Evolutionary conservation across 2,888 invertebrate genomes (phyloP).

Genomic region (Apotomis capreana): DNA sequence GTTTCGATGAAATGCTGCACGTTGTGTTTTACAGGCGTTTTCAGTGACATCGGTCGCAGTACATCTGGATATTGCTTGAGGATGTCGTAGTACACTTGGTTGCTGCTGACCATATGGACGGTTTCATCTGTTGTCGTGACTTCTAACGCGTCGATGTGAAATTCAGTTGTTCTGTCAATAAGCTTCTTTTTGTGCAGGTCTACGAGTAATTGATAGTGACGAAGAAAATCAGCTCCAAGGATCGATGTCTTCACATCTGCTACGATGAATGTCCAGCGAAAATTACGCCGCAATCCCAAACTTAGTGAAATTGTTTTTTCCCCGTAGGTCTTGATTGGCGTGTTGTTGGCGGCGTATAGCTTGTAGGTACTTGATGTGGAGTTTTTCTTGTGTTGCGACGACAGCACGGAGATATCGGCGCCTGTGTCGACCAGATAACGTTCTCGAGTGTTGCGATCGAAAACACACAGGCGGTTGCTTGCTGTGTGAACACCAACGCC

Average conservation of each 20-base stretch:
- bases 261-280: constrained; percentile 43
- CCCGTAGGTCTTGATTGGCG: constrained; percentile 42
- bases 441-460: constrained; percentile 34
- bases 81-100: constrained; percentile 2
- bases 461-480: constrained; percentile 43
- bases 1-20: constrained; percentile 6
- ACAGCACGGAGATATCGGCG: constrained; percentile 42
- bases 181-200: constrained; percentile 3
- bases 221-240: no score
- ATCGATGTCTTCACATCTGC: constrained; percentile 37
- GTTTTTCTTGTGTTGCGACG: constrained; percentile 15
- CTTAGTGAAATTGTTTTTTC: constrained; percentile 32
- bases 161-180: background rate
- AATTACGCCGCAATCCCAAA: constrained; percentile 40
- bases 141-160: constrained; percentile 1
- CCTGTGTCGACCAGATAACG: constrained; percentile 44
- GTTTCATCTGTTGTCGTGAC: background rate
- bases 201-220: background rate
- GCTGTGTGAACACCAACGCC: constrained; percentile 36
- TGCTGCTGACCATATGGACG: constrained; percentile 3
- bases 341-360: constrained; percentile 47
- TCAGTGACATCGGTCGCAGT: constrained; percentile 8
- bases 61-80: constrained; percentile 3
- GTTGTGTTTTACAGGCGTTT: constrained; percentile 2
- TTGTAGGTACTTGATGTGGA: constrained; percentile 23